Percentiles rank a stretch among this genome's conserved stretches.
Evolutionary conservation across 2,888 invertebrate species (phyloP).

Genomic region (Mythimna ferrago): DNA sequence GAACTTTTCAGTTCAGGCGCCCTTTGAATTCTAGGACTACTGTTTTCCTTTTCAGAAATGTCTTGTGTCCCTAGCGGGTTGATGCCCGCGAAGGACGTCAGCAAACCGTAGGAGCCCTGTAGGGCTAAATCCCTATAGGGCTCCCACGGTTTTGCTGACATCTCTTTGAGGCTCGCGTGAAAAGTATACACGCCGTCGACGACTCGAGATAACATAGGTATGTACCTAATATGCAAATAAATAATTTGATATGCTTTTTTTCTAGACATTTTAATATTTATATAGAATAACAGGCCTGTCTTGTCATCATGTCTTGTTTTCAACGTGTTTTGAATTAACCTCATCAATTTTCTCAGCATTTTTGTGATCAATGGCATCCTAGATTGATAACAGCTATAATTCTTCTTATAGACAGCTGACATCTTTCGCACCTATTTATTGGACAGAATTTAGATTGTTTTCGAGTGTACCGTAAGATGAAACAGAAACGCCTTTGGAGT

Average conservation of each 20-base stretch:
- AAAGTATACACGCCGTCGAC: no score
- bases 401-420: conserved; percentile 12
- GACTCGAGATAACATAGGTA: no score
- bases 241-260: neutral
- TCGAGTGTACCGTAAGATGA: neutral
- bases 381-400: conserved; percentile 22
- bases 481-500: neutral
- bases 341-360: conserved; percentile 6
- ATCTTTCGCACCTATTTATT: conserved; percentile 8
- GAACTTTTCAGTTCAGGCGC: no score
- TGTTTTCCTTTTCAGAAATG: no score
- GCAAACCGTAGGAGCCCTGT: no score
- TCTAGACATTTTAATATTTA: conserved; percentile 16
- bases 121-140: neutral
- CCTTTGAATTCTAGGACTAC: no score
- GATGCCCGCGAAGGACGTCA: no score
- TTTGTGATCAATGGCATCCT: conserved; percentile 1
- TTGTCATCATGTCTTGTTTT: conserved; percentile 17
- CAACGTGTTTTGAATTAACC: conserved; percentile 2
- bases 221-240: no score
- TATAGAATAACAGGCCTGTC: neutral
- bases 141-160: neutral
- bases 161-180: neutral
- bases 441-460: neutral
- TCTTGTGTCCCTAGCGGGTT: no score